Percentiles rank a stretch among this genome's conserved stretches.
Evolutionary conservation across 2,888 invertebrate species (phyloP).

Genomic region (Hydraecia micacea): DNA sequence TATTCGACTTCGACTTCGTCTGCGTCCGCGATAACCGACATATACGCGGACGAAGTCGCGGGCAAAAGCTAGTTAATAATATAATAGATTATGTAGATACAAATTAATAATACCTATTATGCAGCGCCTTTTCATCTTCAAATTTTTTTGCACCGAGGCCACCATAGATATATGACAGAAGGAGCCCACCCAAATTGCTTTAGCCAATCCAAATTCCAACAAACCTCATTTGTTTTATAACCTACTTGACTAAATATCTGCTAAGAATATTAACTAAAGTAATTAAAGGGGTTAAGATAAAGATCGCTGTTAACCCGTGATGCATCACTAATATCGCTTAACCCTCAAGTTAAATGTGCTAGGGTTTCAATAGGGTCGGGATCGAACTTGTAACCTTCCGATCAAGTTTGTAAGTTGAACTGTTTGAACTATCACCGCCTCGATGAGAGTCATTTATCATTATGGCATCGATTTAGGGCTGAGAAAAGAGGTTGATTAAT

Average conservation of each 20-base stretch:
- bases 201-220: slow-evolving; percentile 18
- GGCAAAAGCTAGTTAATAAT: too few relatives aligned
- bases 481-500: slow-evolving; percentile 21
- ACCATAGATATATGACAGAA: too few relatives aligned
- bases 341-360: slow-evolving; percentile 43
- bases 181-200: not conserved
- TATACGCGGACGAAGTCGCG: too few relatives aligned
- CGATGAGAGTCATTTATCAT: slow-evolving; percentile 41
- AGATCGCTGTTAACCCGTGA: slow-evolving; percentile 52
- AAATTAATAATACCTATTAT: too few relatives aligned
- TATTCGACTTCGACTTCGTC: too few relatives aligned
- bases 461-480: slow-evolving; percentile 8
- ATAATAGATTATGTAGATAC: too few relatives aligned
- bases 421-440: slow-evolving; percentile 47
- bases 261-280: slow-evolving; percentile 45
- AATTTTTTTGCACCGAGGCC: not conserved
- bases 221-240: slow-evolving; percentile 22
- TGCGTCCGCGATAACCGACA: too few relatives aligned
- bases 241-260: slow-evolving; percentile 20
- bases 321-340: slow-evolving; percentile 46
- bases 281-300: slow-evolving; percentile 49
- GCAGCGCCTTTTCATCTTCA: not conserved
- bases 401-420: slow-evolving; percentile 48
- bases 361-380: slow-evolving; percentile 46
- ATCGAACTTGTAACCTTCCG: slow-evolving; percentile 52